Percentiles rank a stretch among this genome's conserved stretches.
Evolutionary conservation across 1,140 invertebrate genomes (phyloP).

Genomic region (Saccostrea echinata): DNA sequence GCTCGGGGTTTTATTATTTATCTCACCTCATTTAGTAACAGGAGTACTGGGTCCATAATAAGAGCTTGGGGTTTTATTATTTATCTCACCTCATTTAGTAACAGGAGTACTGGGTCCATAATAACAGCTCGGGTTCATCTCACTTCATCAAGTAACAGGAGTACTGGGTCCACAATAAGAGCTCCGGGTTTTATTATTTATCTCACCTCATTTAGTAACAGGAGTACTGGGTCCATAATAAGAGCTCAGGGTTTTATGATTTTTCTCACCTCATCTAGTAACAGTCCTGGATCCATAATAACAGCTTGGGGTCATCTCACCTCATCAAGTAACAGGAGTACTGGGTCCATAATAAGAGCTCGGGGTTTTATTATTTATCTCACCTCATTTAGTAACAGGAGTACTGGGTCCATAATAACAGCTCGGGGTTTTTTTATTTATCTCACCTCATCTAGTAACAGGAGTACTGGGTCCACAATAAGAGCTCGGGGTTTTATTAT

Average conservation of each 20-base stretch:
- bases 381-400: slow-evolving; percentile 79
- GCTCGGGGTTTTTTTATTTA: slow-evolving; percentile 60
- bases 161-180: slow-evolving; percentile 77
- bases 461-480: slow-evolving; percentile 77
- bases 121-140: slow-evolving; percentile 70
- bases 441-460: slow-evolving; percentile 78
- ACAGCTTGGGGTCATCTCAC: slow-evolving; percentile 67
- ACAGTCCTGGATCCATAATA: slow-evolving; percentile 77
- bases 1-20: slow-evolving; percentile 61
- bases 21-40: slow-evolving; percentile 78
- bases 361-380: slow-evolving; percentile 44
- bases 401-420: slow-evolving; percentile 77
- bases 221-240: slow-evolving; percentile 77
- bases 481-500: slow-evolving; percentile 67
- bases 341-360: slow-evolving; percentile 78
- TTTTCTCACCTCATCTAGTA: slow-evolving; percentile 77
- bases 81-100: slow-evolving; percentile 77
- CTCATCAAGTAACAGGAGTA: slow-evolving; percentile 78
- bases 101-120: slow-evolving; percentile 77
- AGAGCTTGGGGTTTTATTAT: slow-evolving; percentile 64
- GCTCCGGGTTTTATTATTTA: slow-evolving; percentile 61
- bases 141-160: slow-evolving; percentile 79
- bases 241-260: slow-evolving; percentile 68
- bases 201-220: slow-evolving; percentile 78
- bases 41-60: slow-evolving; percentile 77